Evolutionary conservation across 2,113 vertebrate genomes (phyloP).

Genomic region (Archilochus colubris): DNA sequence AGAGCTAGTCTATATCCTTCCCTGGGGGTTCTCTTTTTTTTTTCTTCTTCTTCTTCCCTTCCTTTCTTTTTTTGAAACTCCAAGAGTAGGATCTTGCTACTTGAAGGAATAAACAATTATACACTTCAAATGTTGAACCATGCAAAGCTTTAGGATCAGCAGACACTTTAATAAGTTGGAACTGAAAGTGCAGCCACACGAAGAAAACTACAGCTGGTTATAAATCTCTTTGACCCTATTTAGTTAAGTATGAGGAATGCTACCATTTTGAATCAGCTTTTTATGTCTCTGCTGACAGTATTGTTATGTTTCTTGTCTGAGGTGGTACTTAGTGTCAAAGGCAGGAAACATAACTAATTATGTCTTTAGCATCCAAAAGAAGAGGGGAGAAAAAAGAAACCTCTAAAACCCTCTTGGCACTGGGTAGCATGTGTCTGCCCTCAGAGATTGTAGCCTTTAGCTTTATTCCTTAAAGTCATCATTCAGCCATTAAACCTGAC

Average conservation of each 20-base stretch:
- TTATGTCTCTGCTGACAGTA: background rate
- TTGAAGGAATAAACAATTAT: background rate
- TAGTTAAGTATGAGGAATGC: background rate
- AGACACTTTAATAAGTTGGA: background rate
- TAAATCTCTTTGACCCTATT: background rate
- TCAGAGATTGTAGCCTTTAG: background rate
- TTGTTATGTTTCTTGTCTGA: background rate
- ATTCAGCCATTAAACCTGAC: background rate
- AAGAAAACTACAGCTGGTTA: background rate
- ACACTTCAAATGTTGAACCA: background rate
- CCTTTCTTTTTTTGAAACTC: background rate
- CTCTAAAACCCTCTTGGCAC: background rate
- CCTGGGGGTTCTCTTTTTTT: too few species aligned
- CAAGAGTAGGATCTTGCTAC: background rate
- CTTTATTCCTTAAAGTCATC: background rate
- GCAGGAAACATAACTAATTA: background rate
- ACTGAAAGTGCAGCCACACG: background rate
- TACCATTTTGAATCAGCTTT: background rate
- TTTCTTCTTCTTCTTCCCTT: background rate
- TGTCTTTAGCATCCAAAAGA: background rate
- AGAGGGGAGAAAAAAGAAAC: background rate
- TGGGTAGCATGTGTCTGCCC: background rate
- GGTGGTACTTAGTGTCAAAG: background rate
- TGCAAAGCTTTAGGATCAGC: background rate
- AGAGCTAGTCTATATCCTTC: too few species aligned